Evolutionary conservation across 2,113 vertebrate species (phyloP).

Genomic region (Myotis yumanensis): DNA sequence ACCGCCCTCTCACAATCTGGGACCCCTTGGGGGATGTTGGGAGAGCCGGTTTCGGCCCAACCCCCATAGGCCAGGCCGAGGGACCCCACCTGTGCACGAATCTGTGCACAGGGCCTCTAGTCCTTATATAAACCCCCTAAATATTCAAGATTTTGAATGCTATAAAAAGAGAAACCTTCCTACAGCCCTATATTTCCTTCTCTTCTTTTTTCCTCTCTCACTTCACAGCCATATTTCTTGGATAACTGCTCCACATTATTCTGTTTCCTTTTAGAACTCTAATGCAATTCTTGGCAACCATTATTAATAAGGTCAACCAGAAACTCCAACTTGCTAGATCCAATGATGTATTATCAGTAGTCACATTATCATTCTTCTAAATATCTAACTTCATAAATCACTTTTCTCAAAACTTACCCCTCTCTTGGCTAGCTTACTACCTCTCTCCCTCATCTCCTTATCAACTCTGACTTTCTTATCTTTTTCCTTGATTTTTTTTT

Average conservation of each 20-base stretch:
- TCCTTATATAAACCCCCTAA: background rate
- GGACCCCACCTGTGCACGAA: too few species aligned
- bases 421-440: background rate
- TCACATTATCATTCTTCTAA: background rate
- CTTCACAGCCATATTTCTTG: background rate
- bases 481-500: background rate
- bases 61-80: too few species aligned
- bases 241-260: background rate
- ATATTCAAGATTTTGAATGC: background rate
- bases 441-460: background rate
- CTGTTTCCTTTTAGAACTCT: background rate
- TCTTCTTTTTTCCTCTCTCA: background rate
- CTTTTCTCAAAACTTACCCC: background rate
- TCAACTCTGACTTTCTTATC: background rate
- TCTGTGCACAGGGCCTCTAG: too few species aligned
- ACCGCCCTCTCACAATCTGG: too few species aligned
- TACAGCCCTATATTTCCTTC: background rate
- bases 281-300: background rate
- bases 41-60: too few species aligned
- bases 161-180: background rate
- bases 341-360: background rate
- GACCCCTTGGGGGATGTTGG: too few species aligned
- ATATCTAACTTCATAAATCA: background rate
- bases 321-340: background rate
- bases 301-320: background rate